A percentile compares a stretch with the other conserved stretches of the same genome.
Conservation (phyloP, 2,797 vertebrate genomes). For the Cirrhinus mrigala region DNA sequence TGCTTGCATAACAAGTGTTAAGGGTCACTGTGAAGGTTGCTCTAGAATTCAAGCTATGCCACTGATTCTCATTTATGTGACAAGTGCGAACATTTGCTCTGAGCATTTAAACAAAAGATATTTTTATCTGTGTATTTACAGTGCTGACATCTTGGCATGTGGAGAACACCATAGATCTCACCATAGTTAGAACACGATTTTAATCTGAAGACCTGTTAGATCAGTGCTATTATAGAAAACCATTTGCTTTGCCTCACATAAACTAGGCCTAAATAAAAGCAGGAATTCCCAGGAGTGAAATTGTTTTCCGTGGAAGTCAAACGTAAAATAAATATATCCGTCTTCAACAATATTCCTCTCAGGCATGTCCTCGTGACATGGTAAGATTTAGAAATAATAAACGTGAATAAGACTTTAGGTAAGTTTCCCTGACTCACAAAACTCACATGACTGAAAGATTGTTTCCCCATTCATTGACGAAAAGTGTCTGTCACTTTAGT, state of each 20-base stretch:
- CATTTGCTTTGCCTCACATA: not conserved
- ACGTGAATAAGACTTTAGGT: not conserved
- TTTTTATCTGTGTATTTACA: not conserved
- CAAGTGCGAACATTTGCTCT: slow-evolving; percentile 11
- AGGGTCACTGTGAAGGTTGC: not conserved
- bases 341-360: not conserved
- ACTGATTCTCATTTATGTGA: slow-evolving; percentile 15
- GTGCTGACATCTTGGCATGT: not conserved
- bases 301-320: not conserved
- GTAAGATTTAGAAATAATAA: not conserved
- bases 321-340: not conserved
- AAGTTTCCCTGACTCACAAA: not conserved
- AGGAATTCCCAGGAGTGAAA: not conserved
- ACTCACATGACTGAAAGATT: not conserved
- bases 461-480: not conserved
- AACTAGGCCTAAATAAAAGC: not conserved
- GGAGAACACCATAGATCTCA: not conserved
- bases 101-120: not conserved
- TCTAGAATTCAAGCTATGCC: slow-evolving; percentile 17
- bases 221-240: not conserved
- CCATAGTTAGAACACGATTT: not conserved
- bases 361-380: not conserved
- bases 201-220: slow-evolving; percentile 9
- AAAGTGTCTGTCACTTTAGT: not conserved
- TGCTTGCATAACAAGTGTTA: not conserved